Evolutionary conservation across 1,140 invertebrate species (phyloP).

Genomic region (Lamellibrachia luymesi): DNA sequence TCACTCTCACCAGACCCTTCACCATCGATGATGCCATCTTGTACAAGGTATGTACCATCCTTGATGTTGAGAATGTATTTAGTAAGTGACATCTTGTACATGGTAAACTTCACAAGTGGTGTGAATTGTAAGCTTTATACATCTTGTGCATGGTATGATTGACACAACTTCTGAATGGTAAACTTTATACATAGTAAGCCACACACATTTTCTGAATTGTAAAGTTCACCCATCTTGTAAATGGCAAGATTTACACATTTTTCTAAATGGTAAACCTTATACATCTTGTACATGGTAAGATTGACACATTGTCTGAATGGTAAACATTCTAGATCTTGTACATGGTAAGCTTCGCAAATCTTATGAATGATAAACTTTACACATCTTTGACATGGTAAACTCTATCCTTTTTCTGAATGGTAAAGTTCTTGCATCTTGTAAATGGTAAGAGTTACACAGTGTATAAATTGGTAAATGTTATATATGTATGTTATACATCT

Average conservation of each 20-base stretch:
- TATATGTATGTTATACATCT: not conserved
- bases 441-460: not conserved
- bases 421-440: not conserved
- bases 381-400: not conserved
- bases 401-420: not conserved
- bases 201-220: not conserved
- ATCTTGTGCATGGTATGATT: not conserved
- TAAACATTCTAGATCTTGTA: not conserved
- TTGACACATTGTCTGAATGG: not conserved
- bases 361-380: not conserved
- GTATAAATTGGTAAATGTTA: not conserved
- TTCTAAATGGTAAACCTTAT: not conserved
- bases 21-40: conserved; percentile 80
- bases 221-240: too few species aligned
- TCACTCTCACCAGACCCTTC: conserved; percentile 75
- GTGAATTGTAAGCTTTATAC: not conserved
- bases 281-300: not conserved
- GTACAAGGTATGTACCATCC: conserved; percentile 66
- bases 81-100: not conserved
- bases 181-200: not conserved
- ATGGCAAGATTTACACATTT: too few species aligned
- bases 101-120: not conserved
- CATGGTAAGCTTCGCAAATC: not conserved
- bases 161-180: not conserved
- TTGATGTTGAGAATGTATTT: not conserved